Evolutionary conservation across 1,140 invertebrate genomes (phyloP), one percentile per base, ranked within the genome.

Genomic region (Drosophila azteca): DNA sequence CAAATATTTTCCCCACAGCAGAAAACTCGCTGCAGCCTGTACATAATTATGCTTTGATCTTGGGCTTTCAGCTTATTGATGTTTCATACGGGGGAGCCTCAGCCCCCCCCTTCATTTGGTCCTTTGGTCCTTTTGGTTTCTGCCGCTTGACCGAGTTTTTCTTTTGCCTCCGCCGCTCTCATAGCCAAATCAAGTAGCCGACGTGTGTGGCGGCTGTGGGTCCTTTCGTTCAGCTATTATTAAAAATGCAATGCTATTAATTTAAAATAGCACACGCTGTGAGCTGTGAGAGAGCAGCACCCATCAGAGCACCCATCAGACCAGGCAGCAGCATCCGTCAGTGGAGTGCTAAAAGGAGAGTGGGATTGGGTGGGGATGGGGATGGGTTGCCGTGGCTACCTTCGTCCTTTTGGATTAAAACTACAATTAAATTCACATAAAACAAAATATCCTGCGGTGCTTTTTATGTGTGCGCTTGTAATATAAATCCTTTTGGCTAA

Each of bases 341-440:
- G 35, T 17, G 31, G 35, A 45, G 54, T 46, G 49, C 17, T 7
- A 52, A 22, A 15, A 20, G 5, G 35, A 3, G n/a, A 4, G 20
- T 1, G 46, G 31, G 8, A 3, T 31, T 20, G 17, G 17, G 17
- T n/a, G n/a, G n/a, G n/a, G n/a, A n/a, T 6, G 0, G 29, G 29
- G 35, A 9, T 39, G 17, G 50, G 50, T 43, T 59, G 53, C 51
- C 51, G 52, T 59, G 64, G 39, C 49, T 59, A 68, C 59, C 55
- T 66, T 60, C 60, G 44, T 60, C 17, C 57, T 62, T 67, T 60
- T 61, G 65, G 85, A 77, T 80, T 89, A 81, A 89, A 84, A 89
- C 64, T 81, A 90, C 85, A 89, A 89, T 89, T 89, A 89, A 89
- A 89, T 90, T 81, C 85, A 78, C 81, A 89, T 89, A 84, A 90